Conservation (phyloP, 2,888 invertebrate species). For the Scaptomyza polygonia region DNA sequence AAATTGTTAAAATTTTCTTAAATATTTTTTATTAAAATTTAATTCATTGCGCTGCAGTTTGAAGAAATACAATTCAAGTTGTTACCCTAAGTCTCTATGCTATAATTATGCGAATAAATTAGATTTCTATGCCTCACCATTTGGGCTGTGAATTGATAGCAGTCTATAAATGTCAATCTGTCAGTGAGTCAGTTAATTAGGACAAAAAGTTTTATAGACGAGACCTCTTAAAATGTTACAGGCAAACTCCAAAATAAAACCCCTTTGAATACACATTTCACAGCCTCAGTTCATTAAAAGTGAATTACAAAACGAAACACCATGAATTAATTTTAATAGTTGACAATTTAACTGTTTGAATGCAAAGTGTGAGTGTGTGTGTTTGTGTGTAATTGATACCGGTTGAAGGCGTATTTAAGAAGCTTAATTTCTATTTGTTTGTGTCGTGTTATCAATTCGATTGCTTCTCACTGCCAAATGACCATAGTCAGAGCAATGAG, state of each 20-base stretch:
- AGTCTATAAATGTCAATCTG: not conserved
- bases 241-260: too few species aligned
- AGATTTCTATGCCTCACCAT: not conserved
- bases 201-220: too few species aligned
- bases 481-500: not conserved
- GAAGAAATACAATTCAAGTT: not conserved
- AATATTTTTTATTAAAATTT: too few species aligned
- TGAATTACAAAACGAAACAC: not conserved
- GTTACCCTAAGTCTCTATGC: not conserved
- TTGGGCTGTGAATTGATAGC: not conserved
- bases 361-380: not conserved
- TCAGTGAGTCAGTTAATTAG: too few species aligned
- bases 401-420: not conserved
- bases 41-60: too few species aligned
- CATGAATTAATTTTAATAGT: not conserved
- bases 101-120: not conserved
- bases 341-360: constrained; percentile 4
- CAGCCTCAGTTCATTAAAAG: not conserved
- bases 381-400: not conserved
- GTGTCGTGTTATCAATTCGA: not conserved
- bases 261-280: not conserved
- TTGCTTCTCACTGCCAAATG: not conserved
- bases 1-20: too few species aligned
- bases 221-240: too few species aligned
- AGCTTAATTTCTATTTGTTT: not conserved